Base-by-base conservation (phyloP, 2,888 invertebrate species). In the Clostera curtula region DNA sequence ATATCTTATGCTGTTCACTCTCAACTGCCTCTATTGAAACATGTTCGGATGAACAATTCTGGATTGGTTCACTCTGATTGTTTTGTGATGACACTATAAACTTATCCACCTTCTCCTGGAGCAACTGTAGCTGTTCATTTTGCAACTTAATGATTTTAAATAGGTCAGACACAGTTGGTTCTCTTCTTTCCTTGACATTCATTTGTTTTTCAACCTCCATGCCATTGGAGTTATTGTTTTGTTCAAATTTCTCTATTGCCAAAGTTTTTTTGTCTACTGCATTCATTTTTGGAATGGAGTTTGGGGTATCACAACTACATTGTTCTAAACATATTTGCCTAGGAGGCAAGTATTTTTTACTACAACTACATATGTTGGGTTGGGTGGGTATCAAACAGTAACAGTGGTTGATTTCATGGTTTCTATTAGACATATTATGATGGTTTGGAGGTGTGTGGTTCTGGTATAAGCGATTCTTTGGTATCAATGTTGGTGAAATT, bases 121-220 rank as follows among this genome's bases (percentile, higher is more conserved):
- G 60, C 27, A 85, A 49, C 48, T 88, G 83, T 12, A 90, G 66
- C 51, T 90, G 90, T 43, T 90, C 87, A 65, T 88, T 90, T 61
- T 90, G 90, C 29, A 86, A 75, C 53, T 89, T 87, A 20, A 90
- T 88, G 32, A 90, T 86, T 56, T 88, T 85, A 35, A 89, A 79
- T 26, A 90, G 64, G 52, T 90, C 88, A 29, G 79, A 72, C 11
- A 87, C 84, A 11, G 86, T 85, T 5, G 87, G 86, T 49, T 87
- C 86, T 29, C 73, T 56, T 45, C 73, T 77, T 23, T 82, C 79
- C 40, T 74, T 77, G 1, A 34, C 24, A 36, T 59, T 67, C 5
- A 48, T 53, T 40, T 69, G 65, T 40, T 61, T 69, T 39, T 76
- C 71, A 16, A 74, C 38, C 22, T 72, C 70, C 37, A 57, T 55